Conservation (phyloP, 2,113 vertebrate species). For the Melanotaenia duboulayi region DNA sequence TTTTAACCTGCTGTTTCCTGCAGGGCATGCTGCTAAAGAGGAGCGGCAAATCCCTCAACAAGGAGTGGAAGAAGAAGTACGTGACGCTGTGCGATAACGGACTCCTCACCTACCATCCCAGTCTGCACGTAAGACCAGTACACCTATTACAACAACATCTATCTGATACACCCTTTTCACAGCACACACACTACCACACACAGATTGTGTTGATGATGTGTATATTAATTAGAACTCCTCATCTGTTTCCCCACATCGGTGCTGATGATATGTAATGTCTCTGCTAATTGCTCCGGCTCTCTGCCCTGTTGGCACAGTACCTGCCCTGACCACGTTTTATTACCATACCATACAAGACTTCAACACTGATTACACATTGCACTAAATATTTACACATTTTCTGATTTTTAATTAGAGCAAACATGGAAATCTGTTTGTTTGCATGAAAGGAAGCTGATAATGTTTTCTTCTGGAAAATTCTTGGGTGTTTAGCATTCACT, state of each 20-base stretch:
- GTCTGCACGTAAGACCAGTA: slow-evolving; percentile 89
- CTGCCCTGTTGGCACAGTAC: slow-evolving; percentile 61
- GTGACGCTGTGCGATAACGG: slow-evolving; percentile 96
- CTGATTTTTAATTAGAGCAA: too few species aligned
- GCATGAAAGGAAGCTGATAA: too few species aligned
- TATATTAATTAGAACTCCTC: slow-evolving; percentile 72
- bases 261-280: slow-evolving; percentile 73
- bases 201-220: slow-evolving; percentile 41
- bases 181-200: slow-evolving; percentile 14
- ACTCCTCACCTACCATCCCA: slow-evolving; percentile 96
- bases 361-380: too few species aligned
- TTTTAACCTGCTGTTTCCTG: background rate
- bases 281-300: slow-evolving; percentile 67
- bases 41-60: slow-evolving; percentile 95
- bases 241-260: slow-evolving; percentile 69
- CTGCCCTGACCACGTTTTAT: slow-evolving; percentile 40
- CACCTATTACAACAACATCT: background rate
- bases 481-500: too few species aligned
- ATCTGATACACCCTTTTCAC: background rate
- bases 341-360: slow-evolving; percentile 14
- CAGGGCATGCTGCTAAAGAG: slow-evolving; percentile 96
- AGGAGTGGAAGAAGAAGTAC: slow-evolving; percentile 99
- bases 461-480: too few species aligned
- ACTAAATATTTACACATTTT: too few species aligned
- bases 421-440: too few species aligned